Percentiles rank a stretch among this genome's conserved stretches.
Evolutionary conservation across 2,113 vertebrate genomes (phyloP).

Genomic region (Rutilus rutilus): DNA sequence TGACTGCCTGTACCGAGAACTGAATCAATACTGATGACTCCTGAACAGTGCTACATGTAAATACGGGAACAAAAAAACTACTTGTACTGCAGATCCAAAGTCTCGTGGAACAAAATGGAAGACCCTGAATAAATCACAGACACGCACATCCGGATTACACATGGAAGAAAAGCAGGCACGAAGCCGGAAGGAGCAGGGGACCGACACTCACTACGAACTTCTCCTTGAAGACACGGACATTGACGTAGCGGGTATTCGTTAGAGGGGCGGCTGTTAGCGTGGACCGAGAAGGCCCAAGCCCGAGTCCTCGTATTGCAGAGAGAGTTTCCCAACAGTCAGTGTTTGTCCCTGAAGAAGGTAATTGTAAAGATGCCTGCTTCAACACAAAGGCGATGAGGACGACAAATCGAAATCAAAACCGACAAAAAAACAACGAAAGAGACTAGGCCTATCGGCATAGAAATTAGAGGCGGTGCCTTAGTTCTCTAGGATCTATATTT

Average conservation of each 20-base stretch:
- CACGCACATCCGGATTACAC: slow-evolving; percentile 37
- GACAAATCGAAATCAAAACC: slow-evolving; percentile 70
- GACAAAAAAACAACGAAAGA: slow-evolving; percentile 65
- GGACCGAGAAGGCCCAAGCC: slow-evolving; percentile 50
- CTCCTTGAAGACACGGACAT: slow-evolving; percentile 52
- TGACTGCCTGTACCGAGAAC: slow-evolving; percentile 25
- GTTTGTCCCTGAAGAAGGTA: slow-evolving; percentile 81
- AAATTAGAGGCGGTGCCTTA: slow-evolving; percentile 91
- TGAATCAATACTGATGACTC: slow-evolving; percentile 56
- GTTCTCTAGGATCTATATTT: slow-evolving; percentile 85
- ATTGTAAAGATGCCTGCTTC: slow-evolving; percentile 90
- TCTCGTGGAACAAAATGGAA: slow-evolving; percentile 57
- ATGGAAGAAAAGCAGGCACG: slow-evolving; percentile 50
- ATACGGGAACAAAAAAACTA: slow-evolving; percentile 30
- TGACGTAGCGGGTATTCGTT: slow-evolving; percentile 36
- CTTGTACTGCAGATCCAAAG: slow-evolving; percentile 32
- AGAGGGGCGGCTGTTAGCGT: slow-evolving; percentile 43
- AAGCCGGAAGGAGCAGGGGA: slow-evolving; percentile 47
- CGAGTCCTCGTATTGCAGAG: slow-evolving; percentile 72
- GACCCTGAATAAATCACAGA: slow-evolving; percentile 57
- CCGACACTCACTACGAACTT: slow-evolving; percentile 64
- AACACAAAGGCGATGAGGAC: slow-evolving; percentile 59
- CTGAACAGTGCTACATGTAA: slow-evolving; percentile 54
- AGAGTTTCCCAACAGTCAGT: slow-evolving; percentile 69
- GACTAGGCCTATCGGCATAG: slow-evolving; percentile 87